Percentiles rank a stretch among this genome's conserved stretches.
Conservation (phyloP, 2,888 invertebrate genomes). For the Drosophila merina region DNA sequence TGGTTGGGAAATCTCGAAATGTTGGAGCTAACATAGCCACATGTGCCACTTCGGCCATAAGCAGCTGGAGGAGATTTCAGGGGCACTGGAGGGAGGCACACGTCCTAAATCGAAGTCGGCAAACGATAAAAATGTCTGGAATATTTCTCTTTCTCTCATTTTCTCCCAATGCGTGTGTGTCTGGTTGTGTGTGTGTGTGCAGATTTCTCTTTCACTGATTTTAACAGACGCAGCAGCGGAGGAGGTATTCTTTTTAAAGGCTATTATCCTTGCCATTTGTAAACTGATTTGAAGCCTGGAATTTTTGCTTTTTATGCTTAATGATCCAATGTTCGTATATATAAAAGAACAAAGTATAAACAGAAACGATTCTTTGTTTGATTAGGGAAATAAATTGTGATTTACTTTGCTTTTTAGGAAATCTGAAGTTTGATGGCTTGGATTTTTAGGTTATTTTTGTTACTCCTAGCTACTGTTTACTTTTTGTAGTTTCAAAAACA, state of each 20-base stretch:
- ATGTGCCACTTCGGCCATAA: conserved; percentile 32
- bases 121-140: conserved; percentile 84
- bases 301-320: conserved; percentile 46
- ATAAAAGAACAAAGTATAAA: conserved; percentile 19
- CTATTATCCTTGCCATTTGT: conserved; percentile 79
- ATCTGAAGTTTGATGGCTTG: neutral
- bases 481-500: neutral
- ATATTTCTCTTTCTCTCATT: conserved; percentile 60
- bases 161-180: conserved; percentile 13
- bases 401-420: neutral
- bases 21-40: conserved; percentile 43
- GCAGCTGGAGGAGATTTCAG: neutral
- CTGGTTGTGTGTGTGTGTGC: conserved; percentile 49
- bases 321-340: conserved; percentile 33
- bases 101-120: conserved; percentile 80
- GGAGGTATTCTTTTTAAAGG: conserved; percentile 71
- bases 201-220: conserved; percentile 71
- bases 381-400: neutral
- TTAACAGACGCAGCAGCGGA: conserved; percentile 67
- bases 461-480: neutral
- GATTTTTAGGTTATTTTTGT: neutral
- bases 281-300: conserved; percentile 73
- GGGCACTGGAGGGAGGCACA: conserved; percentile 29
- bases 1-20: conserved; percentile 43
- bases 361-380: neutral